Conservation (phyloP, 2,113 vertebrate genomes). For the Mola mola region DNA sequence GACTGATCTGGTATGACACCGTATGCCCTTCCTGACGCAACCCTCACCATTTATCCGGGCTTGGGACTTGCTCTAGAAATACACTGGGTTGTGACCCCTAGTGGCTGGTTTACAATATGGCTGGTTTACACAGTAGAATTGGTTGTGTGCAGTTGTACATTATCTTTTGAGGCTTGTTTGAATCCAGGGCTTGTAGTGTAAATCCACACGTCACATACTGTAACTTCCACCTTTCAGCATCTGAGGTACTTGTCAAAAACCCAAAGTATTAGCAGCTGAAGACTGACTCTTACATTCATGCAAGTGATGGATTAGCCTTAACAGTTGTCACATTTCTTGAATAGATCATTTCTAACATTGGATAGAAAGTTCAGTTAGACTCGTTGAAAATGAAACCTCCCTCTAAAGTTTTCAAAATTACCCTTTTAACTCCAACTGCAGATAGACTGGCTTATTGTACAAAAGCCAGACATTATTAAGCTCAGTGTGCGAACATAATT, state of each 20-base stretch:
- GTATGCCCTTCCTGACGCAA: too few species aligned
- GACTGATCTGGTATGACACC: too few species aligned
- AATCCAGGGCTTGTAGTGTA: not conserved
- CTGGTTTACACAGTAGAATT: too few species aligned
- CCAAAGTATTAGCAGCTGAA: not conserved
- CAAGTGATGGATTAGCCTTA: not conserved
- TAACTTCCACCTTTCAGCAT: not conserved
- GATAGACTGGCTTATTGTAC: slow-evolving; percentile 1
- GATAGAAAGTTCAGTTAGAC: not conserved
- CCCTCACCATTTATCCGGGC: too few species aligned
- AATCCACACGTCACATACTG: not conserved
- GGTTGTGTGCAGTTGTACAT: not conserved
- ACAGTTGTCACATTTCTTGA: not conserved
- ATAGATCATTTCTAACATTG: not conserved
- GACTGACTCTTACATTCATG: not conserved
- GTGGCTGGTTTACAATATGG: too few species aligned
- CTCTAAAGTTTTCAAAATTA: not conserved
- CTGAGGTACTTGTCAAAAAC: not conserved
- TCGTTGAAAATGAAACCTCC: not conserved
- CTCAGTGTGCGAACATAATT: slow-evolving; percentile 33
- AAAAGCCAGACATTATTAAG: slow-evolving; percentile 20
- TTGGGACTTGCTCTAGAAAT: too few species aligned
- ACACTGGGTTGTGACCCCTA: too few species aligned
- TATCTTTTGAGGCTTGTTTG: not conserved
- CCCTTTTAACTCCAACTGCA: not conserved